Evolutionary conservation across 2,888 invertebrate species (phyloP).

Genomic region (Hirudinaria manillensis): DNA sequence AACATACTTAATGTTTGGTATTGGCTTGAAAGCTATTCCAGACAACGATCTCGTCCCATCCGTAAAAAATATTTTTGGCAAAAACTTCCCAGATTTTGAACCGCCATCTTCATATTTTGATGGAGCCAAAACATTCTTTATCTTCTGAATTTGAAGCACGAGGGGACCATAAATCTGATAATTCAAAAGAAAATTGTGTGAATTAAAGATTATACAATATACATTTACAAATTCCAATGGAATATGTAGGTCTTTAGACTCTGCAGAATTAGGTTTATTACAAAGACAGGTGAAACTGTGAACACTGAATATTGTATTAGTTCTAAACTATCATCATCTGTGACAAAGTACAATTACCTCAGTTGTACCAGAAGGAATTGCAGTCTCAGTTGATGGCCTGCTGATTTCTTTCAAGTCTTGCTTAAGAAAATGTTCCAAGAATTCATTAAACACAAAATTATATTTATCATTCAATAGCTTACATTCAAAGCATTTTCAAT

Average conservation of each 20-base stretch:
- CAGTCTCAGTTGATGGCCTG: no score
- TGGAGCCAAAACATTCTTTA: conserved; percentile 80
- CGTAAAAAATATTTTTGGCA: conserved; percentile 9
- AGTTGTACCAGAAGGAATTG: no score
- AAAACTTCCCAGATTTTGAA: background rate
- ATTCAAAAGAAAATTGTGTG: background rate
- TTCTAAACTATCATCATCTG: no score
- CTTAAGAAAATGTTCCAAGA: conserved; percentile 41
- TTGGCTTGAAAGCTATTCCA: background rate
- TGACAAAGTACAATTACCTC: conserved; percentile 3
- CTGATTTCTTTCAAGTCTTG: conserved; percentile 69
- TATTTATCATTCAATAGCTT: conserved; percentile 35
- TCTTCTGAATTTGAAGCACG: conserved; percentile 79
- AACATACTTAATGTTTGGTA: background rate
- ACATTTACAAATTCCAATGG: background rate
- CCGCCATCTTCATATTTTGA: background rate
- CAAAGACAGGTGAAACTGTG: no score
- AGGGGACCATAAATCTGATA: conserved; percentile 58
- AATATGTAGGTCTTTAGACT: no score
- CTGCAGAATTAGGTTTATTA: no score
- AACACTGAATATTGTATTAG: no score
- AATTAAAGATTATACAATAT: background rate
- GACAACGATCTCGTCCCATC: background rate
- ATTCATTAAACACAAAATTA: no score
- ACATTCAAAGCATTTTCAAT: conserved; percentile 48